phyloP scores from a whole-genome alignment of 2,113 vertebrate species.

The Chitala chitala region DNA sequence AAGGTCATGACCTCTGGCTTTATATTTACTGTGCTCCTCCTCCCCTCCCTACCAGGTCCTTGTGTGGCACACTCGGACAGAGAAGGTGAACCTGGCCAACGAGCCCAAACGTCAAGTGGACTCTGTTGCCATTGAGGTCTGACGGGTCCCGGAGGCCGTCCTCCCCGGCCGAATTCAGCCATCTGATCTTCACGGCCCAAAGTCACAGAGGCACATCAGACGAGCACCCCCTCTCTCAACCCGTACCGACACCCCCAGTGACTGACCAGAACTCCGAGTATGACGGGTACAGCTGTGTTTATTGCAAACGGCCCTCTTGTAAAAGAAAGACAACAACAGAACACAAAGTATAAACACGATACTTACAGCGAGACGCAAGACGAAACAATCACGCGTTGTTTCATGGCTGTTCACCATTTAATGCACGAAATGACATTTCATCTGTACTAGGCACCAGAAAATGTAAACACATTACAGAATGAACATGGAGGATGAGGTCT shows the following conservation, averaged over 20 bases:
- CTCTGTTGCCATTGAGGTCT: constrained; percentile 86
- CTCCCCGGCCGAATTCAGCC: too few species aligned
- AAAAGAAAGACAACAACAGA: constrained; percentile 37
- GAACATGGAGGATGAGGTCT: constrained; percentile 74
- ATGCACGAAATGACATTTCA: constrained; percentile 77
- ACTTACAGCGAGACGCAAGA: constrained; percentile 26
- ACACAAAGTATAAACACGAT: too few species aligned
- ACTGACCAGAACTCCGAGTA: constrained; percentile 16
- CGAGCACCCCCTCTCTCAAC: not conserved
- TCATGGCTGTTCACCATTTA: constrained; percentile 74
- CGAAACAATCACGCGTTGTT: constrained; percentile 53
- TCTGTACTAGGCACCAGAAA: constrained; percentile 95
- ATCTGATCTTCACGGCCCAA: too few species aligned
- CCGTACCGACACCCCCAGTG: not conserved
- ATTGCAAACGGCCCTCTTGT: constrained; percentile 49
- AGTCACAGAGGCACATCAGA: too few species aligned
- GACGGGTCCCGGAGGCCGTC: constrained; percentile 26
- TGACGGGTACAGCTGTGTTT: constrained; percentile 46
- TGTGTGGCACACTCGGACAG: constrained; percentile 97
- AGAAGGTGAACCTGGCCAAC: constrained; percentile 86
- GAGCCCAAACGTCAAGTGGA: constrained; percentile 87
- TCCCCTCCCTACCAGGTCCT: constrained; percentile 69
- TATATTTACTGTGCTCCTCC: not conserved
- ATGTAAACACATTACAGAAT: constrained; percentile 90
- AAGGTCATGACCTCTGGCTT: not conserved